These are phyloP conservation scores for Porites rus DNA, from an alignment of 92 coral and sea anemone species.

Conservation along the genomic window DNA sequence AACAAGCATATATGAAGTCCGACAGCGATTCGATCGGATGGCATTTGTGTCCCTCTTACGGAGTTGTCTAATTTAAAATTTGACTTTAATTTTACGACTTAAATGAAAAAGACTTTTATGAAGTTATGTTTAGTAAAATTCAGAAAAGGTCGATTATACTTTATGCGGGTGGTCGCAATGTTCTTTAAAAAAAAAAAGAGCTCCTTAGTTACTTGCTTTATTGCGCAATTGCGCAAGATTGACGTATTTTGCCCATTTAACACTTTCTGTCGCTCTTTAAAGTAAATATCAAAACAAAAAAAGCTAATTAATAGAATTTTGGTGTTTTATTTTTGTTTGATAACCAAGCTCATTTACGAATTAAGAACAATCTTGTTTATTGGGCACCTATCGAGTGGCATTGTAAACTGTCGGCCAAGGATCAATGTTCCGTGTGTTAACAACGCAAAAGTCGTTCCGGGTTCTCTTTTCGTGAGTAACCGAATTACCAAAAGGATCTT, in stretches of 20 bases:
- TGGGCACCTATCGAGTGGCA: background rate
- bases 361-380: background rate
- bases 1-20: too few species aligned
- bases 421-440: background rate
- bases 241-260: background rate
- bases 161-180: background rate
- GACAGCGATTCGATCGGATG: too few species aligned
- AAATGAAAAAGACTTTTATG: background rate
- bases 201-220: background rate
- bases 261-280: too few species aligned
- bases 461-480: background rate
- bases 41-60: too few species aligned
- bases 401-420: background rate
- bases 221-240: too few species aligned
- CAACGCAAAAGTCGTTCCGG: background rate
- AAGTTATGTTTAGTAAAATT: too few species aligned
- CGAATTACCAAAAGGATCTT: background rate
- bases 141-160: background rate
- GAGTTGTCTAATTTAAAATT: background rate
- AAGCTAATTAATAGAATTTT: conserved; percentile 15
- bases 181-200: background rate
- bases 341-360: conserved; percentile 3
- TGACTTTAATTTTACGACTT: background rate
- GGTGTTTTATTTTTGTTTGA: conserved; percentile 5
- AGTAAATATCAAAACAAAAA: background rate